Evolutionary conservation across 2,797 vertebrate genomes (phyloP), one percentile per base, ranked within the genome.

Genomic region (Morus bassanus): DNA sequence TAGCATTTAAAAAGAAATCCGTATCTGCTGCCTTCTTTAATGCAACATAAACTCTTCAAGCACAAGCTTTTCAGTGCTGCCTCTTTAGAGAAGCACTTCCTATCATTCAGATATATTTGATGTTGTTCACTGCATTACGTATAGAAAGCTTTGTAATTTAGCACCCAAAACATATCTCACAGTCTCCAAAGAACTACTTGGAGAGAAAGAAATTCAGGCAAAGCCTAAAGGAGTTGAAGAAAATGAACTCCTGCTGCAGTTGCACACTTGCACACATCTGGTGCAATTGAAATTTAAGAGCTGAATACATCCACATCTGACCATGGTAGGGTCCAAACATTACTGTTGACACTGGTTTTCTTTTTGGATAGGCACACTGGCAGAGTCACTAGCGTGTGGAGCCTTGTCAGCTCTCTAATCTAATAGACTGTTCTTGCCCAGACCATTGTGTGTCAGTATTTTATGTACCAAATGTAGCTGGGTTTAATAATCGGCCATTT

Each of bases 401-500:
- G 83, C 94, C 83, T 70, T 90, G 91, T 97, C 94, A 96, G 95
- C 88, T 95, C 88, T 60, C 88, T 96, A 97, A 97, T 97, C 97
- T 97, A 97, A 97, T 97, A 95, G 97, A 91, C 88, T 97, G 94
- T 95, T 95, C 96, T 95, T 97, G 95, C 95, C 95, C 95, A 96
- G 95, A 86, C 92, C 82, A 33, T 93, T 90, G 93, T 97, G 93
- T 95, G 94, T 97, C 94, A 88, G 85, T 90, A 59, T 97, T 97
- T 94, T 97, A 89, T 96, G 92, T 78, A 94, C 82, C 46, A 80
- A 93, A 91, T 89, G 92, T 43, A 91, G 76, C 89, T 95, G 97
- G 95, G n/a, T 95, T 97, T 96, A 97, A 91, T 95, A 94, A 96
- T 85, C 41, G 1, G 46, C 92, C 91, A 69, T 95, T 96, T 95